A percentile compares a stretch with the other conserved stretches of the same genome.
phyloP scores from a whole-genome alignment of 1,140 invertebrate genomes.

The Sinonovacula constricta region DNA sequence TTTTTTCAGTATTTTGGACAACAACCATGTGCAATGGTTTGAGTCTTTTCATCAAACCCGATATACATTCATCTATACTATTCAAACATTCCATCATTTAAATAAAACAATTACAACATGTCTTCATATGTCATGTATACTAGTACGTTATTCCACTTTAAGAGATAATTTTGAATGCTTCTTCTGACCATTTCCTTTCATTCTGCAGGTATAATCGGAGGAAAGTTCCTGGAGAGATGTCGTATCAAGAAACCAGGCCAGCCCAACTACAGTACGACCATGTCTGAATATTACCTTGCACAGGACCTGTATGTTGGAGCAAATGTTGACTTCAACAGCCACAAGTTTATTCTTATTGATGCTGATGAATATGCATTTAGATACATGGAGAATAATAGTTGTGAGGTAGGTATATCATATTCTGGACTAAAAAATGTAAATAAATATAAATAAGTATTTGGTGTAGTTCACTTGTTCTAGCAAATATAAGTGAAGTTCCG shows the following conservation, averaged over 20 bases:
- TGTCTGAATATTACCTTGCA: constrained; percentile 86
- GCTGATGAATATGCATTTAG: constrained; percentile 92
- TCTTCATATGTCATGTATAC: no score
- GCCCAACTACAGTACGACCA: constrained; percentile 78
- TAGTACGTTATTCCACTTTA: not conserved
- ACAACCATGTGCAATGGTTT: no score
- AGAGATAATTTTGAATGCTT: not conserved
- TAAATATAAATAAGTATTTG: no score
- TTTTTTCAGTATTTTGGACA: no score
- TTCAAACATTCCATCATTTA: no score
- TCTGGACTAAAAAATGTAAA: no score
- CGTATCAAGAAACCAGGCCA: constrained; percentile 87
- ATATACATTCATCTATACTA: no score
- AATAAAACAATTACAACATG: no score
- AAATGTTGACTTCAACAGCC: constrained; percentile 86
- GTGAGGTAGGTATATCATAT: constrained; percentile 86
- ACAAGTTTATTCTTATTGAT: constrained; percentile 86
- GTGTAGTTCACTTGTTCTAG: no score
- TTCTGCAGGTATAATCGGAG: constrained; percentile 81
- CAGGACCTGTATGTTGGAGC: constrained; percentile 91
- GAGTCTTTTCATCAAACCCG: no score
- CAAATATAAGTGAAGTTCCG: no score
- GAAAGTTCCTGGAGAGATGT: constrained; percentile 84
- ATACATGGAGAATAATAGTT: constrained; percentile 90
- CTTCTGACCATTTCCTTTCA: constrained; percentile 7